Base-by-base conservation (phyloP, 2,113 vertebrate species). In the Sturnus vulgaris region DNA sequence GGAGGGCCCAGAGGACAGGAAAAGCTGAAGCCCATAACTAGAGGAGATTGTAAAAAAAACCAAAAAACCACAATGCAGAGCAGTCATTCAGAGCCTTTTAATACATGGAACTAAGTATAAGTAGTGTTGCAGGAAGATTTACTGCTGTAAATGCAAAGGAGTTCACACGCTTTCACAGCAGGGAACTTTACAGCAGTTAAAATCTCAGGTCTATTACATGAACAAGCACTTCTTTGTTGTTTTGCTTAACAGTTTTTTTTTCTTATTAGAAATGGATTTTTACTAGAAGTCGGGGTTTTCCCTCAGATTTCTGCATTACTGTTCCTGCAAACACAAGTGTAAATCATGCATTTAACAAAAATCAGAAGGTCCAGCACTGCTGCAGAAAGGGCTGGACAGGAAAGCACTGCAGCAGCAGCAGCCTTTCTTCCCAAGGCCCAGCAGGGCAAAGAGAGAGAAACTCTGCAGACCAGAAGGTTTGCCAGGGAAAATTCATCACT, bases 131-230 rank as follows among this genome's bases (percentile, higher is more conserved):
- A 91, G 77, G 76, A 86, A 91, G 90, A 95, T 86, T 95, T 95
- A 87, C 35, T 89, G 66, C 72, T 63, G 40, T 80, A 82, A 91
- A 88, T 82, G 50, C 75, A 82, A 85, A 95, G 17, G 33, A 95
- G 85, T 92, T 95, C 16, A 80, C 37, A 33, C 1, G 3, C 75
- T 88, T 85, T 91, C 82, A 72, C 75, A 91, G 78, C 61, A 77
- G 70, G 65, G 46, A 80, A 65, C 46, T 35, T 84, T 23, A 66
- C 2, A 79, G 75, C 59, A 69, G 66, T 59, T 77, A 90, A 86
- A 94, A 80, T 25, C 66, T 82, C 30, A 65, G 42, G 52, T 80
- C 55, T 77, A 5, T 73, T 65, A 55, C 52, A 80, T 31, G 12
- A 88, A 16, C 23, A 14, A 23, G 23, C 11, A 53, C 27, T 63